A percentile compares a stretch with the other conserved stretches of the same genome.
phyloP scores from a whole-genome alignment of 2,888 invertebrate genomes.

The Diarsia rubi region DNA sequence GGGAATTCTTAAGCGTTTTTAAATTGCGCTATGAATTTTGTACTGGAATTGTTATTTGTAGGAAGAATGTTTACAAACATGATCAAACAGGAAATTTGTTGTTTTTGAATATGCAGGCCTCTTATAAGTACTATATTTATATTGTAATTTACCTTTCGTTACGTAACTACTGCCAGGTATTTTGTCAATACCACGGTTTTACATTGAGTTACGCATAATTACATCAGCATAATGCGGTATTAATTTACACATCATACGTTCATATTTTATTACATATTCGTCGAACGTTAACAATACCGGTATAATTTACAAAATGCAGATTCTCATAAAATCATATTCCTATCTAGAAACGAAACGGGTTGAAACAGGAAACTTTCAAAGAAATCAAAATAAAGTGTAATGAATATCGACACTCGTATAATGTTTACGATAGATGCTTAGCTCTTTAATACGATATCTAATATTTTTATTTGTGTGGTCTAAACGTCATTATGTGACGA shows the following conservation, averaged over 20 bases:
- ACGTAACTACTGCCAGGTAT: not conserved
- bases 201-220: conserved; percentile 49
- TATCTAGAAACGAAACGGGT: conserved; percentile 49
- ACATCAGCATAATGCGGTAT: conserved; percentile 29
- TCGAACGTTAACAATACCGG: conserved; percentile 65
- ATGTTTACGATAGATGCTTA: conserved; percentile 68
- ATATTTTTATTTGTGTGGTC: conserved; percentile 88
- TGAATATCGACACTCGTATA: conserved; percentile 68
- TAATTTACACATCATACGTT: conserved; percentile 33
- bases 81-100: not conserved
- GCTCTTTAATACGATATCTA: conserved; percentile 75
- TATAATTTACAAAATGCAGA: conserved; percentile 54
- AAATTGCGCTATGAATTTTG: conserved; percentile 53
- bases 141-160: not conserved
- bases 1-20: conserved; percentile 48
- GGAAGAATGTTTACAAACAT: conserved; percentile 39
- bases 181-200: conserved; percentile 9
- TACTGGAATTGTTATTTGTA: conserved; percentile 24
- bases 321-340: conserved; percentile 57
- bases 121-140: not conserved
- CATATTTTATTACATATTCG: conserved; percentile 70
- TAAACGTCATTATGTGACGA: conserved; percentile 79
- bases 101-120: not conserved
- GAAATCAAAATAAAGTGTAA: conserved; percentile 68
- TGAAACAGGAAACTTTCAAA: conserved; percentile 60